Conservation (phyloP, 2,888 invertebrate species). For the Microctonus brassicae region DNA sequence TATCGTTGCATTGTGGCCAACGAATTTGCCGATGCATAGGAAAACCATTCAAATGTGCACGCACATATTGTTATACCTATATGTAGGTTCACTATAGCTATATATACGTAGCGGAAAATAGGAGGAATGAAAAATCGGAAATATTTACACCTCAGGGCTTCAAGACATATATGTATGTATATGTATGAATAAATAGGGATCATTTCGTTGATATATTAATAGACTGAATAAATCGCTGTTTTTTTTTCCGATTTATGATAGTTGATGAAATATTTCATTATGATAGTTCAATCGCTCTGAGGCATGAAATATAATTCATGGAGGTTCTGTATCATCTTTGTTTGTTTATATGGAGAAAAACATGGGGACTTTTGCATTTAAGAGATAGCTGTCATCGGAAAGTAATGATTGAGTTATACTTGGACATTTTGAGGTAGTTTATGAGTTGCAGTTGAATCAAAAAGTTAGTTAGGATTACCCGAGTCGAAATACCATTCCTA, state of each 20-base stretch:
- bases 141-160: neutral
- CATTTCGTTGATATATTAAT: neutral
- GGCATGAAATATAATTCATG: neutral
- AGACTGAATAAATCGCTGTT: neutral
- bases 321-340: neutral
- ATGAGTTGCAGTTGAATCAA: no score
- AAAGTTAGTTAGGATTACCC: no score
- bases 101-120: neutral
- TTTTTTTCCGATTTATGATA: neutral
- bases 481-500: no score
- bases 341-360: no score
- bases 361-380: no score
- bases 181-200: neutral
- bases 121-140: neutral
- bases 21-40: conserved; percentile 13
- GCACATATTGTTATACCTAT: neutral
- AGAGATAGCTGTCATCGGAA: no score
- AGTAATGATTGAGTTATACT: no score
- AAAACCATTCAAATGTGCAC: conserved; percentile 10
- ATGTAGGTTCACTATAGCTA: neutral
- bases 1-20: conserved; percentile 19
- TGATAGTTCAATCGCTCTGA: neutral
- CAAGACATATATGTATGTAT: neutral
- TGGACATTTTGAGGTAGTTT: no score
- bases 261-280: neutral